phyloP scores from a whole-genome alignment of 2,888 invertebrate species.

The Hyposoter dolosus region DNA sequence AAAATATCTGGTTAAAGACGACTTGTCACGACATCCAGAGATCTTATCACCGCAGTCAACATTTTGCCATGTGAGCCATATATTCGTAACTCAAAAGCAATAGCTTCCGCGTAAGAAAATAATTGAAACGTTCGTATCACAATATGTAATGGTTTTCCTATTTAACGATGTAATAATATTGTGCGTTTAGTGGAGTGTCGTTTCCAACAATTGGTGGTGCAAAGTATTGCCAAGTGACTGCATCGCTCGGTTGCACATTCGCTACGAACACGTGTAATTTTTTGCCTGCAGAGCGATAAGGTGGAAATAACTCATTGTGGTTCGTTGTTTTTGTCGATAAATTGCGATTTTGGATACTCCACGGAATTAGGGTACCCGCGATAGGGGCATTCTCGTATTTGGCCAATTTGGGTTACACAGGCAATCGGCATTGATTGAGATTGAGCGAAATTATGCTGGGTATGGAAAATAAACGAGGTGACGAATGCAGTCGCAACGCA shows the following conservation, averaged over 20 bases:
- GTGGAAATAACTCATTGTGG: neutral
- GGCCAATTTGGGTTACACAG: constrained; percentile 39
- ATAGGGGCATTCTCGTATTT: constrained; percentile 18
- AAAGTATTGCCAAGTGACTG: neutral
- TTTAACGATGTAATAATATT: neutral
- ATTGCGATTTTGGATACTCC: neutral
- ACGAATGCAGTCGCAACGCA: constrained; percentile 41
- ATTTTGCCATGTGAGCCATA: neutral
- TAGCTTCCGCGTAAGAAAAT: neutral
- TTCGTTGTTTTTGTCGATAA: neutral
- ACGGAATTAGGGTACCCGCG: neutral
- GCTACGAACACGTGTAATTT: neutral
- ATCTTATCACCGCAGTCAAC: neutral
- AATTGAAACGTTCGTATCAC: no score
- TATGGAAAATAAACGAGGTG: constrained; percentile 58
- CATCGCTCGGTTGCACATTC: neutral
- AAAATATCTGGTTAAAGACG: neutral
- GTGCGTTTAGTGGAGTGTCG: neutral
- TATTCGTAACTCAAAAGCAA: neutral
- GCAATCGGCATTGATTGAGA: constrained; percentile 41
- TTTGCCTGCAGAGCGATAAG: neutral
- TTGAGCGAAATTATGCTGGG: constrained; percentile 50
- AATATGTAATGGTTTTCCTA: neutral
- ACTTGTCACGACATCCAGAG: neutral
- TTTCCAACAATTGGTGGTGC: neutral